A percentile compares a stretch with the other conserved stretches of the same genome.
phyloP scores from a whole-genome alignment of 2,888 invertebrate species.

The Nomada lathburiana region DNA sequence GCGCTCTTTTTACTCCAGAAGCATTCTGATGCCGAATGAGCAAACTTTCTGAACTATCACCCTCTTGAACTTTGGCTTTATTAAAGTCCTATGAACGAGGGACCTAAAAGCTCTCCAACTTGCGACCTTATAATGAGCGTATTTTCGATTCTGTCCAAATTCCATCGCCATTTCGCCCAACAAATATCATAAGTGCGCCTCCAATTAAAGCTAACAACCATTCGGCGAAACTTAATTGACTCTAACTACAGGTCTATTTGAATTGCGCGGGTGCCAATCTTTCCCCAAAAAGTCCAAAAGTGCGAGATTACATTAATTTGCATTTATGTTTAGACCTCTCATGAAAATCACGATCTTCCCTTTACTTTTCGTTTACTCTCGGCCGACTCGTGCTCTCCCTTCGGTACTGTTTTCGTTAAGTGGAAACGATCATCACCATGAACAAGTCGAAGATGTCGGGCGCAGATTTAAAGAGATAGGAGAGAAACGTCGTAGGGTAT shows the following conservation, averaged over 20 bases:
- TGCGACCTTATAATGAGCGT: not conserved
- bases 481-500: slow-evolving; percentile 47
- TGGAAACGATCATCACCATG: slow-evolving; percentile 27
- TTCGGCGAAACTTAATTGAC: too few species aligned
- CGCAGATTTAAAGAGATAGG: slow-evolving; percentile 60
- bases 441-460: slow-evolving; percentile 54
- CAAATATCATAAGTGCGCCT: too few species aligned
- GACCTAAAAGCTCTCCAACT: not conserved
- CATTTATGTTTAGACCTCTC: not conserved
- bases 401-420: too few species aligned
- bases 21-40: not conserved
- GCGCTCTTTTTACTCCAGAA: not conserved
- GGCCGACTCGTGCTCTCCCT: not conserved
- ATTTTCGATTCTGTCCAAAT: not conserved
- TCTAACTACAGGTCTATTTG: too few species aligned
- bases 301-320: too few species aligned
- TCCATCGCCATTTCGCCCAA: not conserved
- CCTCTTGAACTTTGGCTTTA: slow-evolving; percentile 19
- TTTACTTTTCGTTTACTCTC: not conserved
- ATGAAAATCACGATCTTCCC: not conserved
- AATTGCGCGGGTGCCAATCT: too few species aligned
- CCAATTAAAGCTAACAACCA: too few species aligned
- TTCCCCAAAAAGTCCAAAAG: too few species aligned
- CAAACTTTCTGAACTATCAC: not conserved
- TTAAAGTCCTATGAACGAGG: slow-evolving; percentile 1